A percentile compares a stretch with the other conserved stretches of the same genome.
Evolutionary conservation across 2,888 invertebrate genomes (phyloP).

Genomic region (Fragum fragum): DNA sequence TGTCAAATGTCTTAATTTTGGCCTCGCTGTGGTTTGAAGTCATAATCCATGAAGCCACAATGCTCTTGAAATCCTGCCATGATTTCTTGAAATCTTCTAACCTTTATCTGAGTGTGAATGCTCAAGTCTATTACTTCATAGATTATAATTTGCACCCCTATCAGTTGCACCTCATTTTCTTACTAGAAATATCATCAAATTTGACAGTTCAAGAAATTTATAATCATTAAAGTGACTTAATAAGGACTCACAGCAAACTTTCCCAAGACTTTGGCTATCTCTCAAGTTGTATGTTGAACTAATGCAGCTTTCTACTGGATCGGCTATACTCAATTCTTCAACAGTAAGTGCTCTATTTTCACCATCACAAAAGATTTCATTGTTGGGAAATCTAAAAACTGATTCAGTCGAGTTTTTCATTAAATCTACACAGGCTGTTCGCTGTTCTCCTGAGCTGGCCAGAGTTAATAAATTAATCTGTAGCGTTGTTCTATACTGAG

Average conservation of each 20-base stretch:
- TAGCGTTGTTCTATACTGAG: not conserved
- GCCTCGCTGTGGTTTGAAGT: too few relatives aligned
- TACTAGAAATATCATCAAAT: too few relatives aligned
- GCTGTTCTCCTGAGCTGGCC: not conserved
- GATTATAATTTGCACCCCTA: too few relatives aligned
- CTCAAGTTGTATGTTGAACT: not conserved
- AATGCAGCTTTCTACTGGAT: not conserved
- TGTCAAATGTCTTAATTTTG: too few relatives aligned
- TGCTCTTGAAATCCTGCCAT: too few relatives aligned
- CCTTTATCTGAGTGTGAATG: too few relatives aligned
- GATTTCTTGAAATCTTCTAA: too few relatives aligned
- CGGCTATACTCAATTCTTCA: not conserved
- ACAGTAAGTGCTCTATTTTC: not conserved
- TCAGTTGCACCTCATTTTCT: too few relatives aligned
- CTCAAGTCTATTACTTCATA: too few relatives aligned
- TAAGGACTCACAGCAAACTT: conserved; percentile 9
- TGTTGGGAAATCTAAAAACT: not conserved
- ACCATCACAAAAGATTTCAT: not conserved
- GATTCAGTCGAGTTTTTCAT: not conserved
- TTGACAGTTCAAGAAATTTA: too few relatives aligned
- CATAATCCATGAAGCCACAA: too few relatives aligned
- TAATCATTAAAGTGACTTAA: too few relatives aligned
- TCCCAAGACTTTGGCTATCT: not conserved
- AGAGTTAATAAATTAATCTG: not conserved
- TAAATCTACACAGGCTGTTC: not conserved